These are phyloP conservation scores for Lasiurus cinereus DNA, from an alignment of 2,113 vertebrate species.

Conservation along the genomic window DNA sequence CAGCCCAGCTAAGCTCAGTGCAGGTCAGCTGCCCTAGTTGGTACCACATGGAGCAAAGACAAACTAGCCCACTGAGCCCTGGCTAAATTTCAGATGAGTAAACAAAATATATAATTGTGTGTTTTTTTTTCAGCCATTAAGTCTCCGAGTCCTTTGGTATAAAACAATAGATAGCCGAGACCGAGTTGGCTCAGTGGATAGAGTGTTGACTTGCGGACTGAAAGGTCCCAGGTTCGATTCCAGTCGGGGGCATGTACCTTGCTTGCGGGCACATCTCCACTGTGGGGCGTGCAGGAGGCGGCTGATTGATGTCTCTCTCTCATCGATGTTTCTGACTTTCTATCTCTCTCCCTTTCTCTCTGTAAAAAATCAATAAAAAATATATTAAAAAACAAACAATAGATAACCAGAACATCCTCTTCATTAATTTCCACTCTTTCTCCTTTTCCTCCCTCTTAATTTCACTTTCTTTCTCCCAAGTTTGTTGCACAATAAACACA, in stretches of 20 bases:
- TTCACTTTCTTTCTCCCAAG: conserved; percentile 35
- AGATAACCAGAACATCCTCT: neutral
- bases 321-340: no score
- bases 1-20: neutral
- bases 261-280: no score
- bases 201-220: no score
- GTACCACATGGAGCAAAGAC: neutral
- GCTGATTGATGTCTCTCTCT: no score
- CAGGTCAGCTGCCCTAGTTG: neutral
- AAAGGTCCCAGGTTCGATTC: no score
- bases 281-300: no score
- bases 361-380: no score
- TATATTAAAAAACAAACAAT: neutral
- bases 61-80: neutral
- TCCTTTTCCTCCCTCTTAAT: conserved; percentile 1
- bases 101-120: neutral
- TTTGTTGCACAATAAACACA: neutral
- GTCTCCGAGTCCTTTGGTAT: neutral
- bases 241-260: no score
- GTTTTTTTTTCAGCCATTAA: conserved; percentile 14
- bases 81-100: conserved; percentile 34
- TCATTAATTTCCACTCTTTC: neutral
- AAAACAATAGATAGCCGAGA: neutral
- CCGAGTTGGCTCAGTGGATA: no score
- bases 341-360: no score